Evolutionary conservation across 2,888 invertebrate species (phyloP).

Genomic region (Clistopyga incitator): DNA sequence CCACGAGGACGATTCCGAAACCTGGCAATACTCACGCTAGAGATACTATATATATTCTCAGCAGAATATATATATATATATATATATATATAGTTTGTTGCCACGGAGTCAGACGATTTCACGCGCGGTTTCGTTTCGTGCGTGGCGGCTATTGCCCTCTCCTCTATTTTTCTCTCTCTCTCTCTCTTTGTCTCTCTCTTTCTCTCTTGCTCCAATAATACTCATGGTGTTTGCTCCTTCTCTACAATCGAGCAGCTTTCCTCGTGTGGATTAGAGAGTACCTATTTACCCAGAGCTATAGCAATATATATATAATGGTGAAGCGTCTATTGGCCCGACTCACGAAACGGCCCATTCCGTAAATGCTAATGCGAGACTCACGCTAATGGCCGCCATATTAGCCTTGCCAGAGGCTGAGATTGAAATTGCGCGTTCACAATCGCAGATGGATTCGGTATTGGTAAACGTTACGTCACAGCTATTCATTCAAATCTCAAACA

Average conservation of each 20-base stretch:
- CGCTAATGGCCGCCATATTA: slow-evolving; percentile 33
- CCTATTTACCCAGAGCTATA: background rate
- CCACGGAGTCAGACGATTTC: slow-evolving; percentile 32
- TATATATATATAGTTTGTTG: slow-evolving; percentile 7
- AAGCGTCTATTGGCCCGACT: slow-evolving; percentile 30
- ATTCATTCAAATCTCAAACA: too few species aligned
- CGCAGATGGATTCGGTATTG: too few species aligned
- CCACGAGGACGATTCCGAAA: slow-evolving; percentile 6
- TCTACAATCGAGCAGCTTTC: slow-evolving; percentile 12
- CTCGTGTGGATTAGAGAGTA: slow-evolving; percentile 24
- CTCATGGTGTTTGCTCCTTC: background rate
- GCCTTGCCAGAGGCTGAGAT: background rate
- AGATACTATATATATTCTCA: background rate
- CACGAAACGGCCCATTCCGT: slow-evolving; percentile 43
- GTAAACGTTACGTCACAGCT: too few species aligned
- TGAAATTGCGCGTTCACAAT: background rate
- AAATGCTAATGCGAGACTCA: slow-evolving; percentile 59
- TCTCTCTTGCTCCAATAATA: background rate
- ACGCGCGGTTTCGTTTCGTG: slow-evolving; percentile 40
- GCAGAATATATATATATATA: background rate
- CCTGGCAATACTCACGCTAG: background rate
- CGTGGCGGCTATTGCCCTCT: slow-evolving; percentile 54
- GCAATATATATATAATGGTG: slow-evolving; percentile 3
- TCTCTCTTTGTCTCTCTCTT: background rate
- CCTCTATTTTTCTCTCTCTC: slow-evolving; percentile 3